phyloP scores from a whole-genome alignment of 2,888 invertebrate species.

The Pyrocoelia pectoralis region DNA sequence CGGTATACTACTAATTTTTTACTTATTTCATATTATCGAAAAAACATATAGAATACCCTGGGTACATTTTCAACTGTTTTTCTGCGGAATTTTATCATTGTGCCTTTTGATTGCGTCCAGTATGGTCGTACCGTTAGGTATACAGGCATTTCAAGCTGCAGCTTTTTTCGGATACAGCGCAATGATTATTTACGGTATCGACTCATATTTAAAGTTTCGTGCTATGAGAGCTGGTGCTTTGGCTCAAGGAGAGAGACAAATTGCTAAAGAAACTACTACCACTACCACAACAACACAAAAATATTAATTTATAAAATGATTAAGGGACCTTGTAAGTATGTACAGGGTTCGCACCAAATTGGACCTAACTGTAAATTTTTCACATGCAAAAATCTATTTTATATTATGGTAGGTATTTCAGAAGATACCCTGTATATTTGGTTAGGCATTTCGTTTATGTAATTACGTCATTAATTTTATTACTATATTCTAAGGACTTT shows the following conservation, averaged over 20 bases:
- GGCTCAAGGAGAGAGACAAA: constrained; percentile 75
- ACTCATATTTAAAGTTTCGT: constrained; percentile 80
- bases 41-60: constrained; percentile 86
- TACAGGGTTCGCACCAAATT: no score
- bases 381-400: no score
- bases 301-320: constrained; percentile 4
- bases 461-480: no score
- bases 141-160: constrained; percentile 72
- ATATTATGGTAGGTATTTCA: no score
- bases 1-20: constrained; percentile 77
- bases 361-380: no score
- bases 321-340: no score
- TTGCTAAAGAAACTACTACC: constrained; percentile 69
- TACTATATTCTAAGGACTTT: no score
- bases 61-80: constrained; percentile 82
- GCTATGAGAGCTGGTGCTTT: constrained; percentile 72
- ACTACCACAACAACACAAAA: constrained; percentile 58
- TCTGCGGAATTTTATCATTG: constrained; percentile 76
- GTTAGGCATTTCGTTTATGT: no score
- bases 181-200: constrained; percentile 80
- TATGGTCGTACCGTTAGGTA: constrained; percentile 69
- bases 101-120: constrained; percentile 80
- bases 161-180: constrained; percentile 87
- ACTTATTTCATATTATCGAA: constrained; percentile 87
- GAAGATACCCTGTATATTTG: no score